Evolutionary conservation across 1,140 invertebrate genomes (phyloP), one percentile per base, ranked within the genome.

Genomic region (Lethrus apterus): DNA sequence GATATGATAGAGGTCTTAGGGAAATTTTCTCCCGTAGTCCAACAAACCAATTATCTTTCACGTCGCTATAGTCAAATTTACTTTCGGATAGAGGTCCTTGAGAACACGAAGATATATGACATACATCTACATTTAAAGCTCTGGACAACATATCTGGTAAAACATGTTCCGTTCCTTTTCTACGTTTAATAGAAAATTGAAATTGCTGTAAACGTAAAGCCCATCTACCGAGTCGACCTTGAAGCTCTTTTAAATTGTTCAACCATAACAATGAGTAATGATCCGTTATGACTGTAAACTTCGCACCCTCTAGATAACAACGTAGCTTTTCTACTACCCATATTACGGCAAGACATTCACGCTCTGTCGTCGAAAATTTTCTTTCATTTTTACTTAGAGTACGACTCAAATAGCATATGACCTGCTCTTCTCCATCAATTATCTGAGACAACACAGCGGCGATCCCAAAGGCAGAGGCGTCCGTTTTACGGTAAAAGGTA

Each of bases 281-380:
- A 24, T 60, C 60, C 1, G 56, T 53, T 2, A 57, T 26, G 0
- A 60, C 46, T 0, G 35, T 60, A 32, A 58, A 55, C 1, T 40
- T 18, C 4, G 42, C 29, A 8, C 59, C 57, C 20, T 60, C 57
- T 2, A 62, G 17, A 29, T 62, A 62, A 9, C 32, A 47, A 9
- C 59, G 30, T 7, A 60, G 42, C 40, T 55, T 54, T 42, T 57
- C 29, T 2, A 70, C 56, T 1, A 56, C 59, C 41, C 54, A 60
- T 8, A 70, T 36, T n/a, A 73, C 41, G 7, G 66, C 71, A 3
- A 73, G 49, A 24, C 58, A 59, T 60, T 74, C 72, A 44, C 51
- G 52, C 54, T 73, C 63, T 0, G 61, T 68, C 0, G 54, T 54
- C 1, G 52, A 43, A 45, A 63, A 73, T 4, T 63, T 64, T 30